These are phyloP conservation scores for Drosophila pachea DNA, from an alignment of 1,140 invertebrate genomes.

Conservation along the genomic window DNA sequence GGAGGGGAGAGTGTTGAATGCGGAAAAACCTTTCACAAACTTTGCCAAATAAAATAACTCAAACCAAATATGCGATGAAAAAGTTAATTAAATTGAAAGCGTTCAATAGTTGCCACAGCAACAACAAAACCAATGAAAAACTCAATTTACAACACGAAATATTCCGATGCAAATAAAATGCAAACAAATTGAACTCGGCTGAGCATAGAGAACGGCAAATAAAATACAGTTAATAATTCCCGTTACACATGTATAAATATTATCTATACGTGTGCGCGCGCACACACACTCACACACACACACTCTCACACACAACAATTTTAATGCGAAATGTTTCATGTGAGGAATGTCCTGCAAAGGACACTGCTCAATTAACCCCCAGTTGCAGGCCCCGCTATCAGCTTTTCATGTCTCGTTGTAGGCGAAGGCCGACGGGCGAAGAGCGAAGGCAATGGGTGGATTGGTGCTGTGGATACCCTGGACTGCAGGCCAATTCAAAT, in stretches of 20 bases:
- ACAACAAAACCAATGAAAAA: conserved; percentile 30
- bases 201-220: conserved; percentile 1
- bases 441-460: no score
- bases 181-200: conserved; percentile 13
- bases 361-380: no score
- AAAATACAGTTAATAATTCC: conserved; percentile 19
- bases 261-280: no score
- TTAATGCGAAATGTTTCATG: no score
- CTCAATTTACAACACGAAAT: conserved; percentile 24
- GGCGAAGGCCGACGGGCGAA: no score
- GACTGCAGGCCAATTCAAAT: no score
- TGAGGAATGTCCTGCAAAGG: no score
- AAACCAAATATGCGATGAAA: conserved; percentile 36
- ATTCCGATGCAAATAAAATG: conserved; percentile 31
- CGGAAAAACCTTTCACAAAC: conserved; percentile 20
- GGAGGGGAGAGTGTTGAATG: background rate
- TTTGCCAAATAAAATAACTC: conserved; percentile 9
- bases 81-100: conserved; percentile 75
- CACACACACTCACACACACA: no score
- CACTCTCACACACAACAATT: no score
- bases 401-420: no score
- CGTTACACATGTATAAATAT: background rate
- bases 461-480: no score
- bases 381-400: no score
- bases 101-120: conserved; percentile 39